Percentiles rank a stretch among this genome's conserved stretches.
These are phyloP conservation scores for Cosmia trapezina DNA, from an alignment of 2,888 invertebrate genomes.

Conservation along the genomic window DNA sequence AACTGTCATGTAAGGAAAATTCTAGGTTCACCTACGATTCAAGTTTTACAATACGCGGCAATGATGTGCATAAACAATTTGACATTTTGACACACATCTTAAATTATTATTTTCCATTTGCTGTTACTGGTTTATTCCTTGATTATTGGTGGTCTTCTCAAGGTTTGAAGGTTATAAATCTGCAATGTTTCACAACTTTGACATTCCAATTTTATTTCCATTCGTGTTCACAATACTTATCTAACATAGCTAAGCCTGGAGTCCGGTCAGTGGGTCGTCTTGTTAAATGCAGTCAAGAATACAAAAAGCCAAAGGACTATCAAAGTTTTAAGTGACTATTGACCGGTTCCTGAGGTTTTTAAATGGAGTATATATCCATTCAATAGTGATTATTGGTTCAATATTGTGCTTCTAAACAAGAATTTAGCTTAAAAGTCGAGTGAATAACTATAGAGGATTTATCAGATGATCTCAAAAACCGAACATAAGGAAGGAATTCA, in stretches of 20 bases:
- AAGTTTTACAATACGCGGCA: conserved; percentile 53
- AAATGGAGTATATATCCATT: no score
- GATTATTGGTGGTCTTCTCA: conserved; percentile 24
- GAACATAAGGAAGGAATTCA: no score
- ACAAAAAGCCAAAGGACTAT: no score
- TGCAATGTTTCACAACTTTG: conserved; percentile 57
- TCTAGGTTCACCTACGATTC: conserved; percentile 74
- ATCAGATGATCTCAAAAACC: no score
- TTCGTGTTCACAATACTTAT: conserved; percentile 24
- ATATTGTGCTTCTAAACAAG: no score
- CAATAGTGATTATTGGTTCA: no score
- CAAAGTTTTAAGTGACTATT: no score
- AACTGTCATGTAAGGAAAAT: conserved; percentile 78
- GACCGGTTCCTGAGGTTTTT: no score
- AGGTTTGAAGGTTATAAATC: conserved; percentile 74
- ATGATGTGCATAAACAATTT: conserved; percentile 37
- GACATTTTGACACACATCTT: conserved; percentile 21
- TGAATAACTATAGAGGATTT: no score
- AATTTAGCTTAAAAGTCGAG: no score
- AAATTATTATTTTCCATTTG: conserved; percentile 17
- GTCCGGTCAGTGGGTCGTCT: background rate
- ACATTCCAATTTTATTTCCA: conserved; percentile 46
- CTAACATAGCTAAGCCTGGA: background rate
- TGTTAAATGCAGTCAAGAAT: no score
- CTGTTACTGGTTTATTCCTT: conserved; percentile 10